Evolutionary conservation across 2,888 invertebrate genomes (phyloP).

Genomic region (Platypus cylindrus): DNA sequence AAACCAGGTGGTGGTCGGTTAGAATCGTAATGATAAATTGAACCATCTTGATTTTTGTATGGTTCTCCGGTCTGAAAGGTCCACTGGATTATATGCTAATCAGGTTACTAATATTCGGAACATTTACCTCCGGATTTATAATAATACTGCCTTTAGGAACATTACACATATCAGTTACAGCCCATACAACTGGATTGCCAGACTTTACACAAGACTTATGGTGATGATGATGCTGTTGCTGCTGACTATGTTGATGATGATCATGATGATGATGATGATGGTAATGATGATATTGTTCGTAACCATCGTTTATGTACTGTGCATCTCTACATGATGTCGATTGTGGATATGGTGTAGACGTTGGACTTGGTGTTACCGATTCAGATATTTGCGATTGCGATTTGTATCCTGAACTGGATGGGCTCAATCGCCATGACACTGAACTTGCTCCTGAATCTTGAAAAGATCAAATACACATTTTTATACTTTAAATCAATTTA

Average conservation of each 20-base stretch:
- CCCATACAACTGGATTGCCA: slow-evolving; percentile 58
- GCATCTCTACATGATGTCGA: no score
- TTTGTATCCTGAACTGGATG: slow-evolving; percentile 66
- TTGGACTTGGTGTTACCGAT: slow-evolving; percentile 67
- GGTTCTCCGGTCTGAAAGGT: slow-evolving; percentile 62
- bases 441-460: slow-evolving; percentile 50
- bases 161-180: slow-evolving; percentile 71
- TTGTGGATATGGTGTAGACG: slow-evolving; percentile 37
- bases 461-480: slow-evolving; percentile 12
- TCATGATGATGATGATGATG: slow-evolving; percentile 14
- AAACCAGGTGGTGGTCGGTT: slow-evolving; percentile 46
- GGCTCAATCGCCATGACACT: slow-evolving; percentile 53
- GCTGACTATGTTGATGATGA: no score
- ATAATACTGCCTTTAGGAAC: slow-evolving; percentile 81
- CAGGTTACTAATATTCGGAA: neutral
- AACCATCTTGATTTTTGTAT: slow-evolving; percentile 62
- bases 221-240: slow-evolving; percentile 18
- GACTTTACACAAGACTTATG: slow-evolving; percentile 4
- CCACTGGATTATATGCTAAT: no score
- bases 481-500: neutral
- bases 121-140: slow-evolving; percentile 63
- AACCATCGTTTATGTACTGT: slow-evolving; percentile 24
- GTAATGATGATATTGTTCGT: slow-evolving; percentile 22
- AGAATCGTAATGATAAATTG: slow-evolving; percentile 66
- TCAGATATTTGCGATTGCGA: slow-evolving; percentile 61